Base-by-base conservation (phyloP, 2,797 vertebrate genomes). In the Hypotaenidia philippensis region DNA sequence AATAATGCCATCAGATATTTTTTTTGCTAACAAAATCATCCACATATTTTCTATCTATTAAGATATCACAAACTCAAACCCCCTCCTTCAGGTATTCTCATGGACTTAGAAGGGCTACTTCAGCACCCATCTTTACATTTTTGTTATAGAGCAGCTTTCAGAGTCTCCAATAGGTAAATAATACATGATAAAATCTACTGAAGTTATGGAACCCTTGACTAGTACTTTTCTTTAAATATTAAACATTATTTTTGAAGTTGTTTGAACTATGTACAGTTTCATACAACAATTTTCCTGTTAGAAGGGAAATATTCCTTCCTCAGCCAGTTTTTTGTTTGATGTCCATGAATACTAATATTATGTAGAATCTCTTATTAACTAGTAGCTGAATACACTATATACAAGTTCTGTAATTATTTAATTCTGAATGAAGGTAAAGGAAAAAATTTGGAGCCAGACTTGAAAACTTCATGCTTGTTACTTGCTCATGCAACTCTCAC, bases 191-290 rank as follows among this genome's bases (percentile, higher is more conserved):
- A 98, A 97, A 96, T 89, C 90, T 95, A 87, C 65, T 97, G 89
- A 96, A 96, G 96, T 95, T 95, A 94, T 94, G 69, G 91, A 97
- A 93, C 64, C 75, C 90, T 97, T 96, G 92, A 96, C 91, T 95
- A 91, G 96, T 68, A 96, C 96, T 97, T 97, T 98, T 95, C 96
- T 97, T 98, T 98, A 98, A 98, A 97, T 97, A 98, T 98, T 98
- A 97, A 97, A 95, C 94, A 96, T 97, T 97, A 96, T 95, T 97
- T 97, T 96, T 97, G 76, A 96, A 97, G 97, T 96, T 94, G 78
- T 97, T 97, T 97, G 92, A 97, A 97, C 92, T 96, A 75, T 86
- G 87, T 93, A 95, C 55, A 74, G 84, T 95, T 96, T 89, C 96
- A 89, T 57, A 91, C 91, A 97, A 97, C 95, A 96, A 13, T 98